phyloP scores from a whole-genome alignment of 2,888 invertebrate genomes.

The Acrocyrtus sp. region DNA sequence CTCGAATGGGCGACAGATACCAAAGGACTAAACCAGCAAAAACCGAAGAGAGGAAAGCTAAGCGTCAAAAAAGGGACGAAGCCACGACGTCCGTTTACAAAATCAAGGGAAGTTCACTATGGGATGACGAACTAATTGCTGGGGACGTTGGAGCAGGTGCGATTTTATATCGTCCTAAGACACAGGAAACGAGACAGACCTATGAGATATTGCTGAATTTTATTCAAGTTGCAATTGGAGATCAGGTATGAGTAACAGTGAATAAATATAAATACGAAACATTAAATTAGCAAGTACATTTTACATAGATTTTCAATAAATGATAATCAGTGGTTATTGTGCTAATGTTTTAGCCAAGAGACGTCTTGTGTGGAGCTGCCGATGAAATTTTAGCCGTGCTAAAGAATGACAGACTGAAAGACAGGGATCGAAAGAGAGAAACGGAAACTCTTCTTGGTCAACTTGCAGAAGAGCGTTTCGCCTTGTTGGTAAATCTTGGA shows the following conservation, averaged over 20 bases:
- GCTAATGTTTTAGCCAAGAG: conserved; percentile 81
- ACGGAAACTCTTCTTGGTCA: conserved; percentile 86
- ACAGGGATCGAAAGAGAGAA: conserved; percentile 92
- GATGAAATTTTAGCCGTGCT: conserved; percentile 96
- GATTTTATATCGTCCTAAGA: conserved; percentile 94
- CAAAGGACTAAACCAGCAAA: conserved; percentile 92
- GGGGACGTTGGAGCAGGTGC: conserved; percentile 80
- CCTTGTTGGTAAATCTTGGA: conserved; percentile 93
- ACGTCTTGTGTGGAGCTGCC: conserved; percentile 98
- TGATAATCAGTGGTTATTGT: too few species aligned
- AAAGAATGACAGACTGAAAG: conserved; percentile 94
- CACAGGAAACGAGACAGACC: conserved; percentile 96
- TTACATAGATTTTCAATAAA: background rate
- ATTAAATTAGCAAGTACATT: too few species aligned
- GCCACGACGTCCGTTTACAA: conserved; percentile 68
- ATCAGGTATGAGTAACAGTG: conserved; percentile 72
- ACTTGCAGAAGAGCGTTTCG: conserved; percentile 91
- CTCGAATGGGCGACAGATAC: conserved; percentile 96
- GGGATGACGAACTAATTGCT: conserved; percentile 70
- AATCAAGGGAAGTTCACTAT: conserved; percentile 56
- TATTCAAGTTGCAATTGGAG: conserved; percentile 96
- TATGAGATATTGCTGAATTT: conserved; percentile 96
- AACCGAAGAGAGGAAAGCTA: conserved; percentile 92
- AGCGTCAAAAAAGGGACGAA: conserved; percentile 90
- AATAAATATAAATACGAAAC: too few species aligned